Base-by-base conservation (phyloP, 2,888 invertebrate species). In the Tridacna crocea region DNA sequence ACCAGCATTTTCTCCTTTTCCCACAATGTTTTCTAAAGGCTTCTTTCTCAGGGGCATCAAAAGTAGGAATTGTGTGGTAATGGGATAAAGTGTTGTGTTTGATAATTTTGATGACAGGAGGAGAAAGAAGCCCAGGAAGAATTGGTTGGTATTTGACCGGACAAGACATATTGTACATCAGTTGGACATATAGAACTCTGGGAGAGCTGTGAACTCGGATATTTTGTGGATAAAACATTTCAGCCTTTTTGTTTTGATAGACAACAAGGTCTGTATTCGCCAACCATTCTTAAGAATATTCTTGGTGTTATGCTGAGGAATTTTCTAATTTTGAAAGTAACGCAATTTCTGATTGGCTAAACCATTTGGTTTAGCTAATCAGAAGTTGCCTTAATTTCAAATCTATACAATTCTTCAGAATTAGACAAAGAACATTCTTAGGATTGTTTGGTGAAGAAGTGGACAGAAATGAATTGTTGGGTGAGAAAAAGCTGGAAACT, bases 61-160 rank as follows among this genome's bases (percentile, higher is more conserved):
- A 55, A 55, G 2, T n/a, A n/a, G 10, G 55, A n/a, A 19, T 24
- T 24, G 4, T 61, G 1, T 24, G n/a, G 61, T 17, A 4, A 61
- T 4, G n/a, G 61, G 2, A 3, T 24, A n/a, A 61, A n/a, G n/a
- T 15, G 22, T 60, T 15, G 10, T 22, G 13, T 22, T 24, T 19
- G n/a, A 22, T 48, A 4, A 48, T 48, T 47, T 19, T 36, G 46
- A 60, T 80, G 79, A 46, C 73, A 85, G 85, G 82, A 82, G 13
- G 78, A 82, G 24, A 82, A 77, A 48, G 80, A 85, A 48, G 68
- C 77, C 15, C 81, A 85, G 55, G 80, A 73, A 55, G 76, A 73
- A 17, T 61, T 85, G 24, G 66, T 85, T 10, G 80, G 83, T n/a
- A 60, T 65, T 60, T 83, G 83, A 83, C 61, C 0, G 17, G 36